These are phyloP conservation scores for Cheilosia grossa DNA, from an alignment of 2,888 invertebrate genomes.

Conservation along the genomic window DNA sequence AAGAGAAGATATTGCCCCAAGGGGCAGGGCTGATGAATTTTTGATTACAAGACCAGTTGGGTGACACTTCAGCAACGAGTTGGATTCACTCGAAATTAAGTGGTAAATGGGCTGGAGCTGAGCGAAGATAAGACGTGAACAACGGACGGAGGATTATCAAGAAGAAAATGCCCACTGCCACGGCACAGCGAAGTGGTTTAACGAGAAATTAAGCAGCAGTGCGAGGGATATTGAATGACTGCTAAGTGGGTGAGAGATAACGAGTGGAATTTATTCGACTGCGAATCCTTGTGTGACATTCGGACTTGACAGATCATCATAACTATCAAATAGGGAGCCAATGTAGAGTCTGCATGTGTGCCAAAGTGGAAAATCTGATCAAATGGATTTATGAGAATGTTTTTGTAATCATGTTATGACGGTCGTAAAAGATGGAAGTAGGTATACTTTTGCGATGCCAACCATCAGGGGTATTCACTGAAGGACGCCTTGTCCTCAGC, in stretches of 20 bases:
- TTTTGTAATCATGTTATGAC: too few species aligned
- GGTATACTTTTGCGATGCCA: too few species aligned
- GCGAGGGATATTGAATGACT: constrained; percentile 28
- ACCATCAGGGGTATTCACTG: too few species aligned
- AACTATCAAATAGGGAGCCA: constrained; percentile 20
- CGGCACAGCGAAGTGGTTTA: not conserved
- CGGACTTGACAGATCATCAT: constrained; percentile 22
- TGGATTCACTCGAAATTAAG: constrained; percentile 45
- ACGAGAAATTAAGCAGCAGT: constrained; percentile 20
- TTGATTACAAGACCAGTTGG: constrained; percentile 63
- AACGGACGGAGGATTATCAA: constrained; percentile 27
- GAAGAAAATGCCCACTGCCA: not conserved
- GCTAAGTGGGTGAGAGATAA: constrained; percentile 33
- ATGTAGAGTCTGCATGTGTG: not conserved
- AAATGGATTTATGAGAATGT: too few species aligned
- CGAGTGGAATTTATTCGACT: constrained; percentile 1
- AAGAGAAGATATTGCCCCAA: constrained; percentile 26
- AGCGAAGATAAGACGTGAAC: constrained; percentile 31
- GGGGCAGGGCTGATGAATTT: constrained; percentile 65
- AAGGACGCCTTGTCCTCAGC: too few species aligned
- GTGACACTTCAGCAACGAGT: constrained; percentile 54
- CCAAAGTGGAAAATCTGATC: too few species aligned
- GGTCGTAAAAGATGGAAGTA: too few species aligned
- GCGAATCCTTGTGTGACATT: not conserved
- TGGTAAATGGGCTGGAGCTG: constrained; percentile 43